Evolutionary conservation across 2,888 invertebrate species (phyloP).

Genomic region (Archips crataeganus): DNA sequence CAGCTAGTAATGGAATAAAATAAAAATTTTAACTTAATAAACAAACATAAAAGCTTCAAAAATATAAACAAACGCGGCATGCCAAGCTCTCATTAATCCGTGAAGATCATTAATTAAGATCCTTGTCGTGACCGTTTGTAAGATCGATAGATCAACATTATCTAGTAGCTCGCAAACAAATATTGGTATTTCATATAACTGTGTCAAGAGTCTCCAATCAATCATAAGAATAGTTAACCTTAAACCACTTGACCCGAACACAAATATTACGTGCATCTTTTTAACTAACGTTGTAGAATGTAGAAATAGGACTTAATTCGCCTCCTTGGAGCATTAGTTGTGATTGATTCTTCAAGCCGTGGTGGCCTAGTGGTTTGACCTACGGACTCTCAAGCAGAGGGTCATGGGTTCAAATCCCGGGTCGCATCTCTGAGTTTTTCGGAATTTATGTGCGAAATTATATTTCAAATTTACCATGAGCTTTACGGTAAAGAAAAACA

Average conservation of each 20-base stretch:
- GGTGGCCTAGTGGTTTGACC: no score
- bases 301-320: no score
- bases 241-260: slow-evolving; percentile 13
- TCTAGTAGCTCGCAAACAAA: slow-evolving; percentile 13
- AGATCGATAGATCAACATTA: slow-evolving; percentile 22
- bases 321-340: no score
- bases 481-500: no score
- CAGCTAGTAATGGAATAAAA: no score
- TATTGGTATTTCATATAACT: not conserved
- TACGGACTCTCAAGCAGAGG: no score
- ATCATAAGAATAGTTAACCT: not conserved
- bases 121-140: not conserved
- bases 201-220: slow-evolving; percentile 35
- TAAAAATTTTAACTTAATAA: not conserved
- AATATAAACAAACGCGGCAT: not conserved
- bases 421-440: no score
- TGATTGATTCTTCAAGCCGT: no score
- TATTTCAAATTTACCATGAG: no score
- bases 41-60: not conserved
- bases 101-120: not conserved
- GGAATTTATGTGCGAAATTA: no score
- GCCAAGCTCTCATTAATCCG: not conserved
- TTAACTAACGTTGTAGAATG: not conserved
- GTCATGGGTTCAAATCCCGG: no score
- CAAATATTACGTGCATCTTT: not conserved